phyloP scores from a whole-genome alignment of 2,113 vertebrate species.

The Danionella cerebrum region DNA sequence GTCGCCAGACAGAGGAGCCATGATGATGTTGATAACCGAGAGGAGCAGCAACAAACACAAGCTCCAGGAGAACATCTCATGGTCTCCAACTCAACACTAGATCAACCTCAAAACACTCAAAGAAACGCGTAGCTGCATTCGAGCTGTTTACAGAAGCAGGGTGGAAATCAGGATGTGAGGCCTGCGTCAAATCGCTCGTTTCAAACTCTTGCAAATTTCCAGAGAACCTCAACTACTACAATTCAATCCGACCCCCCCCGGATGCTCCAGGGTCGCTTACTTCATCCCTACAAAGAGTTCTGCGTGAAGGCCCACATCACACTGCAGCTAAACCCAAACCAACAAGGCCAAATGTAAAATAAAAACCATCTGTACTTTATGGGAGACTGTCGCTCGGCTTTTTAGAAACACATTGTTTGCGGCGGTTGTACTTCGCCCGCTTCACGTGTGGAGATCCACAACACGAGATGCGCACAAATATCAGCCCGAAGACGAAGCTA shows the following conservation, averaged over 20 bases:
- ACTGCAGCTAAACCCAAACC: not conserved
- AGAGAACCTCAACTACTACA: not conserved
- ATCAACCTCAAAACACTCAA: not conserved
- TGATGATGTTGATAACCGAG: slow-evolving; percentile 56
- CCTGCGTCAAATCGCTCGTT: not conserved
- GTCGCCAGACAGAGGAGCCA: too few species aligned
- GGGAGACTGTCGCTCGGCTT: not conserved
- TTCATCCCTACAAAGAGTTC: not conserved
- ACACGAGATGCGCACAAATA: slow-evolving; percentile 52
- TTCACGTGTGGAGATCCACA: slow-evolving; percentile 60
- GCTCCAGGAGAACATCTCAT: too few species aligned
- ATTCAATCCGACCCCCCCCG: not conserved
- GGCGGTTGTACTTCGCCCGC: slow-evolving; percentile 27
- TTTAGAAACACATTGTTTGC: not conserved
- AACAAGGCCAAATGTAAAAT: not conserved
- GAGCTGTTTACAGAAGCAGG: not conserved
- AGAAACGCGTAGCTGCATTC: not conserved
- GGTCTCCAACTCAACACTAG: too few species aligned
- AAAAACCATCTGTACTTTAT: not conserved
- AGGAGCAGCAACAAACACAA: too few species aligned
- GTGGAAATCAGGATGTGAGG: not conserved
- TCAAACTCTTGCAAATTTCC: slow-evolving; percentile 9
- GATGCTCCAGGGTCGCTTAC: not conserved
- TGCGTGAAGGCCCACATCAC: slow-evolving; percentile 26
- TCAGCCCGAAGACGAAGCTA: slow-evolving; percentile 29